phyloP scores from a whole-genome alignment of 2,797 vertebrate species.

The Triplophysa bombifrons region DNA sequence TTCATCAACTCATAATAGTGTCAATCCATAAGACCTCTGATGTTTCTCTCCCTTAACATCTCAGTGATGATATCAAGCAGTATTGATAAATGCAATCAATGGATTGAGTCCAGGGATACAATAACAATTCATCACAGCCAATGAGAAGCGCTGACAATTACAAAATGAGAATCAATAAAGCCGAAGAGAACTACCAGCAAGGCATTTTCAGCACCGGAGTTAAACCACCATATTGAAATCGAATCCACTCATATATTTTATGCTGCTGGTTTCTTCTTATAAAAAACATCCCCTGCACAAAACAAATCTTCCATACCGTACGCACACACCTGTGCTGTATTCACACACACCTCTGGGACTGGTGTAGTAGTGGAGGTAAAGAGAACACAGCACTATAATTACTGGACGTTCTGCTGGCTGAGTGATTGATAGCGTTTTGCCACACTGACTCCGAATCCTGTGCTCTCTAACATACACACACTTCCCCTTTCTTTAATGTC shows the following conservation, averaged over 20 bases:
- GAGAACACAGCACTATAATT: constrained; percentile 67
- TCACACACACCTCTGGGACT: constrained; percentile 16
- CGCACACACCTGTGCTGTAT: constrained; percentile 1
- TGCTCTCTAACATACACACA: constrained; percentile 59
- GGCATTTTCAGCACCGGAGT: constrained; percentile 63
- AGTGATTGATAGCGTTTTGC: constrained; percentile 83
- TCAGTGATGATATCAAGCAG: constrained; percentile 63
- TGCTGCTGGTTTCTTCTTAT: constrained; percentile 30
- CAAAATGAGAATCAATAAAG: constrained; percentile 77
- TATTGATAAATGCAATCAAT: constrained; percentile 68
- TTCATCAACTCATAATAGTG: constrained; percentile 63
- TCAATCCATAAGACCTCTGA: constrained; percentile 67
- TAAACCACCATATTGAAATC: constrained; percentile 66
- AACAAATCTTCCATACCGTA: constrained; percentile 1
- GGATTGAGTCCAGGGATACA: constrained; percentile 45
- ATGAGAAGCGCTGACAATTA: constrained; percentile 65
- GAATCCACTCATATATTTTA: constrained; percentile 49
- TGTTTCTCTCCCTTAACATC: constrained; percentile 51
- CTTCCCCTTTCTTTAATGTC: constrained; percentile 1
- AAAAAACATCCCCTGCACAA: constrained; percentile 31
- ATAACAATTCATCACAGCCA: constrained; percentile 67
- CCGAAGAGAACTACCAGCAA: constrained; percentile 65
- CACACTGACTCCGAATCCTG: constrained; percentile 77
- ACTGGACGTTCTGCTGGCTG: constrained; percentile 86
- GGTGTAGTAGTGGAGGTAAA: neutral